These are phyloP conservation scores for Acanthopagrus latus DNA, from an alignment of 2,797 vertebrate genomes.

Conservation along the genomic window DNA sequence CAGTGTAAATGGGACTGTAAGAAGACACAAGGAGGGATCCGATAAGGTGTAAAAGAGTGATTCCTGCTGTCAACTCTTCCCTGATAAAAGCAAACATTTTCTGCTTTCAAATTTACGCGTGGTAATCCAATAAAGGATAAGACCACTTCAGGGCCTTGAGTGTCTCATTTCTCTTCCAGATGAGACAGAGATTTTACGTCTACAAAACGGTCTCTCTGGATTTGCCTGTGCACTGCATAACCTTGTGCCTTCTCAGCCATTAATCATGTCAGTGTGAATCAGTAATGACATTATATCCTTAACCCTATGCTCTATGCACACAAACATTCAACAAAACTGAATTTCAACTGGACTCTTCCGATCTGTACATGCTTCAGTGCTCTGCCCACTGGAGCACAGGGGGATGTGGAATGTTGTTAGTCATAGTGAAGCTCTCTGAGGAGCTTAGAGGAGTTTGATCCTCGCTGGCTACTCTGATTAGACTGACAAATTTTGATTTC, in stretches of 20 bases:
- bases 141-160: conserved; percentile 51
- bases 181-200: conserved; percentile 60
- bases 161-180: conserved; percentile 56
- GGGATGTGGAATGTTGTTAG: conserved; percentile 80
- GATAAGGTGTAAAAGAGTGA: conserved; percentile 61
- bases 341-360: conserved; percentile 69
- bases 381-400: conserved; percentile 73
- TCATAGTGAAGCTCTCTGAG: conserved; percentile 72
- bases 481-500: conserved; percentile 62
- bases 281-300: conserved; percentile 87
- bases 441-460: conserved; percentile 72
- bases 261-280: conserved; percentile 81
- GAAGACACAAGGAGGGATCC: conserved; percentile 83
- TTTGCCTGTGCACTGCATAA: conserved; percentile 58
- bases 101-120: conserved; percentile 65
- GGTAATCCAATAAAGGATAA: conserved; percentile 69
- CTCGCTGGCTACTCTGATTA: conserved; percentile 63
- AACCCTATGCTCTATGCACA: conserved; percentile 67
- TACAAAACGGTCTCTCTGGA: conserved; percentile 53
- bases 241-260: conserved; percentile 86
- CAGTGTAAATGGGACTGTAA: conserved; percentile 74
- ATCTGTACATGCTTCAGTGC: conserved; percentile 69
- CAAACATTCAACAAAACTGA: conserved; percentile 74
- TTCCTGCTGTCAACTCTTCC: conserved; percentile 64
- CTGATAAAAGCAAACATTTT: conserved; percentile 62